phyloP scores from a whole-genome alignment of 1,140 invertebrate genomes.

The Bathynomus jamesi region DNA sequence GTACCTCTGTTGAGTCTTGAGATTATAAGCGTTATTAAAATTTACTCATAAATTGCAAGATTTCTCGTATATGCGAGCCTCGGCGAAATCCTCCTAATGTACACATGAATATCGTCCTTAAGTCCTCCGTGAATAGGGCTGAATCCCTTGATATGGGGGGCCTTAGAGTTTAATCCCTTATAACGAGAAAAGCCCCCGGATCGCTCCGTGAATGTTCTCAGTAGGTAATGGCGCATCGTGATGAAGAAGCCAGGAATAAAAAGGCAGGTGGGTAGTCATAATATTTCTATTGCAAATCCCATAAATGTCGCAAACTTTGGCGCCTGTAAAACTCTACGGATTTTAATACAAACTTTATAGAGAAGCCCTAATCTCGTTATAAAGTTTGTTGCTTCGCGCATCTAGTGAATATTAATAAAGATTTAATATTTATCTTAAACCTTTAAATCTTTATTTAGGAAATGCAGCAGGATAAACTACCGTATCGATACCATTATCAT shows the following conservation, averaged over 20 bases:
- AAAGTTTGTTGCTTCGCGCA: not conserved
- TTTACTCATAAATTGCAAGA: constrained; percentile 1
- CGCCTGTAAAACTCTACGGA: not conserved
- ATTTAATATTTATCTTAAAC: not conserved
- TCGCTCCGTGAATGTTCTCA: not conserved
- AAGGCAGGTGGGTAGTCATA: not conserved
- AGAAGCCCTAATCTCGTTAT: not conserved
- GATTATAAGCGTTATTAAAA: constrained; percentile 1
- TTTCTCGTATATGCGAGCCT: not conserved
- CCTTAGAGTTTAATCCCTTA: constrained; percentile 1
- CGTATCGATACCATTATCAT: not conserved
- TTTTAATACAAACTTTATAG: constrained; percentile 1
- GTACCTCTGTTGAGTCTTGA: constrained; percentile 1
- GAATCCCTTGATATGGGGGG: not conserved
- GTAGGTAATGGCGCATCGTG: not conserved
- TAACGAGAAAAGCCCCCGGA: not conserved
- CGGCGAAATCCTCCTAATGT: not conserved
- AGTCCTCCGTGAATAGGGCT: not conserved
- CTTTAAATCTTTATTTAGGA: not conserved
- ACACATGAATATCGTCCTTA: not conserved
- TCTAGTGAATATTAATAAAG: not conserved
- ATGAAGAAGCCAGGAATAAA: not conserved
- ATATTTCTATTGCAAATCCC: constrained; percentile 1
- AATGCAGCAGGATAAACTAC: too few relatives aligned
- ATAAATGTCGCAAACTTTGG: constrained; percentile 1